Percentiles rank a stretch among this genome's conserved stretches.
Evolutionary conservation across 2,113 vertebrate species (phyloP).

Genomic region (Nerophis ophidion): DNA sequence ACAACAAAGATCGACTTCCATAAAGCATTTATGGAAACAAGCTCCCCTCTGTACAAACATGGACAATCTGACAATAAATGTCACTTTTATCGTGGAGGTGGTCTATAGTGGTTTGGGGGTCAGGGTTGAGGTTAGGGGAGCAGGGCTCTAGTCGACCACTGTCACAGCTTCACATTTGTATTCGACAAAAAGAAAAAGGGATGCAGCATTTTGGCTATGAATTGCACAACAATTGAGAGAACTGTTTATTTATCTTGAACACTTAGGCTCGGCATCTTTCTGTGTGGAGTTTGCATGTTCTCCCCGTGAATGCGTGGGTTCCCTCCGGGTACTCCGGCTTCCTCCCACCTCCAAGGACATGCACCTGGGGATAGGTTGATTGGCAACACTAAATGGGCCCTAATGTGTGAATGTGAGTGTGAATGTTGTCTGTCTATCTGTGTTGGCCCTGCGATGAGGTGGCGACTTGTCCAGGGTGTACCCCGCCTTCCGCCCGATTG

Average conservation of each 20-base stretch:
- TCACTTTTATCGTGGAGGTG: constrained; percentile 22
- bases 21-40: constrained; percentile 27
- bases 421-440: no score
- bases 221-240: constrained; percentile 13
- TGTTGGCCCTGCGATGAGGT: no score
- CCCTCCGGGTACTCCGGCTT: no score
- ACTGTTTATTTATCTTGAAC: constrained; percentile 7
- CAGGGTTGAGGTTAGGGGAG: constrained; percentile 46
- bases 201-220: constrained; percentile 9
- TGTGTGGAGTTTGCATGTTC: no score
- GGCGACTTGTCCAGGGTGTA: no score
- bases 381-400: no score
- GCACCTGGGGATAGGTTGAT: no score
- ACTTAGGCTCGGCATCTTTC: no score
- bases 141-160: constrained; percentile 35
- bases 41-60: constrained; percentile 31
- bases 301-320: no score
- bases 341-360: no score
- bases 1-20: constrained; percentile 24
- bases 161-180: constrained; percentile 32
- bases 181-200: constrained; percentile 3
- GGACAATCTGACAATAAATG: constrained; percentile 49
- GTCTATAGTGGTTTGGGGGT: constrained; percentile 48
- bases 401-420: no score
- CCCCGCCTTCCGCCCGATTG: no score